Evolutionary conservation across 2,797 vertebrate genomes (phyloP).

Genomic region (Malurus splendens): DNA sequence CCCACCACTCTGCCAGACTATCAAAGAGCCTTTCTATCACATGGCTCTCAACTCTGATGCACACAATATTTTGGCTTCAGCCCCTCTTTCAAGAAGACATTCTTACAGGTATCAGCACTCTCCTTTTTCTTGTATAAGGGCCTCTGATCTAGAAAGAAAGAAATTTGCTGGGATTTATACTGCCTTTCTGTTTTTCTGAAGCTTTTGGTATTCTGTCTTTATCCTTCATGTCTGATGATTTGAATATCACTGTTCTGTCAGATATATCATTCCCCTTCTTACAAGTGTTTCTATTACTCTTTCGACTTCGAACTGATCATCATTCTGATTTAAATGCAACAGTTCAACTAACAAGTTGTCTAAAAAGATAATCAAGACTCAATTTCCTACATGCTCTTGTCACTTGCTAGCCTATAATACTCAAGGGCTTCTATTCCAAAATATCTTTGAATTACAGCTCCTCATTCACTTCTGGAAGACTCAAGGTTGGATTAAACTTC

Average conservation of each 20-base stretch:
- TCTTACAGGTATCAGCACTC: not conserved
- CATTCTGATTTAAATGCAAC: constrained; percentile 5
- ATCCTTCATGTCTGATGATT: not conserved
- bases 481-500: not conserved
- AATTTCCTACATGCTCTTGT: not conserved
- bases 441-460: not conserved
- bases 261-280: not conserved
- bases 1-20: not conserved
- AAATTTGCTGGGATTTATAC: not conserved
- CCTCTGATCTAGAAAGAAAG: constrained; percentile 3
- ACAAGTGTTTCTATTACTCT: not conserved
- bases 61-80: not conserved
- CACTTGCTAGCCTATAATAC: not conserved
- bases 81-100: not conserved
- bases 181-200: constrained; percentile 1
- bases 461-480: not conserved
- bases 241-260: constrained; percentile 29
- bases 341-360: not conserved
- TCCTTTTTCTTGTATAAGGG: not conserved
- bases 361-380: constrained; percentile 2
- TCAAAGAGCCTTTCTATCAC: not conserved
- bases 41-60: not conserved
- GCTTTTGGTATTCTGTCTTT: not conserved
- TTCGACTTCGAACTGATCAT: not conserved
- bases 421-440: constrained; percentile 20